Conservation (phyloP, 2,113 vertebrate genomes). For the Myanophis thanlyinensis region DNA sequence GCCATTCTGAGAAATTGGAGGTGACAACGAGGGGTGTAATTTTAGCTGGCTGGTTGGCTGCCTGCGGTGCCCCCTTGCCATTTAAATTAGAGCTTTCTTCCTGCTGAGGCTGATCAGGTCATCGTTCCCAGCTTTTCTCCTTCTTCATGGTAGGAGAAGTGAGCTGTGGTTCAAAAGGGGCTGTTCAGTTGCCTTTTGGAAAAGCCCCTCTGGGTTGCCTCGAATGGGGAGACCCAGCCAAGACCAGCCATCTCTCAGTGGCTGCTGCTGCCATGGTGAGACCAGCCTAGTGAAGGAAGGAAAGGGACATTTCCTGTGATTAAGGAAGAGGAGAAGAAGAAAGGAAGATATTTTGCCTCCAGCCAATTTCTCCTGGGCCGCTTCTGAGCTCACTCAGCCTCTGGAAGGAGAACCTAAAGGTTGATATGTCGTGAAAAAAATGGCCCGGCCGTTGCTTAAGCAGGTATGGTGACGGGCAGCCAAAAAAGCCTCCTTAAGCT, state of each 20-base stretch:
- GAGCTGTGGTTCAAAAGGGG: neutral
- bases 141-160: neutral
- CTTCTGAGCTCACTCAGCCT: neutral
- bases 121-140: neutral
- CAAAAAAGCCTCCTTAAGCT: neutral
- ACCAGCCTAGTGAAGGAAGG: too few relatives aligned
- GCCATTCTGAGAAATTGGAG: neutral
- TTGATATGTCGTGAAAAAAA: neutral
- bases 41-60: neutral
- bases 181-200: too few relatives aligned
- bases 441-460: neutral
- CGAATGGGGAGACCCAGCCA: too few relatives aligned
- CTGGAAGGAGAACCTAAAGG: neutral
- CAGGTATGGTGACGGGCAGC: neutral
- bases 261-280: too few relatives aligned
- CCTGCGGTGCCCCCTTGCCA: neutral
- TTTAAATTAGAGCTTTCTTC: neutral
- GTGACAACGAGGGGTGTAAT: neutral
- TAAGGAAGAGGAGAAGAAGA: neutral
- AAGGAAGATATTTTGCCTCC: neutral
- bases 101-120: neutral
- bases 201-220: too few relatives aligned
- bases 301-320: neutral
- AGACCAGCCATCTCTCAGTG: too few relatives aligned
- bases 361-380: neutral